Evolutionary conservation across 2,888 invertebrate genomes (phyloP).

Genomic region (Brachycybe producta): DNA sequence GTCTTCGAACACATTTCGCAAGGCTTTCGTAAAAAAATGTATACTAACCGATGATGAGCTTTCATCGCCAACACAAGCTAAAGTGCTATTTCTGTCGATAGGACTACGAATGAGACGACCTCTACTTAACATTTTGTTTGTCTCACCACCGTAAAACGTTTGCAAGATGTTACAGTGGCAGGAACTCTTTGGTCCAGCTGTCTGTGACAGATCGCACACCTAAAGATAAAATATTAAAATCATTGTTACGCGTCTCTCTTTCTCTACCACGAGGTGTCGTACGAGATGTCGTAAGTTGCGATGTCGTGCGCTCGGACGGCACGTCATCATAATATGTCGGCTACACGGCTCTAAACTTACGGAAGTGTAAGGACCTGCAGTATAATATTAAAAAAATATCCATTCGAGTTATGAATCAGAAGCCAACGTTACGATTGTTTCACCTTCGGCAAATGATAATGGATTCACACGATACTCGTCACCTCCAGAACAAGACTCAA

Average conservation of each 20-base stretch:
- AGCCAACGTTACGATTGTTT: no score
- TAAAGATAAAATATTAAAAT: conserved; percentile 1
- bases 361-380: conserved; percentile 9
- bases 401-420: no score
- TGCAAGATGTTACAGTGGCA: conserved; percentile 3
- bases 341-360: conserved; percentile 2
- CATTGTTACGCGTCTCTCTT: not conserved
- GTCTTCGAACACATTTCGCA: not conserved
- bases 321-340: conserved; percentile 4
- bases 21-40: not conserved
- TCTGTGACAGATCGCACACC: conserved; percentile 1
- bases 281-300: not conserved
- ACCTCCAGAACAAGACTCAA: no score
- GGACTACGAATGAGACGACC: not conserved
- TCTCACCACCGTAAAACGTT: conserved; percentile 4
- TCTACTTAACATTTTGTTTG: conserved; percentile 1
- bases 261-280: not conserved
- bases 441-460: no score
- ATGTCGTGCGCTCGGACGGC: conserved; percentile 4
- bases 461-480: no score
- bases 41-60: conserved; percentile 6
- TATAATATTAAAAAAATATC: not conserved
- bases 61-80: conserved; percentile 12
- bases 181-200: no score
- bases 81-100: not conserved